phyloP scores from a whole-genome alignment of 2,797 vertebrate genomes.

The Labroides dimidiatus region DNA sequence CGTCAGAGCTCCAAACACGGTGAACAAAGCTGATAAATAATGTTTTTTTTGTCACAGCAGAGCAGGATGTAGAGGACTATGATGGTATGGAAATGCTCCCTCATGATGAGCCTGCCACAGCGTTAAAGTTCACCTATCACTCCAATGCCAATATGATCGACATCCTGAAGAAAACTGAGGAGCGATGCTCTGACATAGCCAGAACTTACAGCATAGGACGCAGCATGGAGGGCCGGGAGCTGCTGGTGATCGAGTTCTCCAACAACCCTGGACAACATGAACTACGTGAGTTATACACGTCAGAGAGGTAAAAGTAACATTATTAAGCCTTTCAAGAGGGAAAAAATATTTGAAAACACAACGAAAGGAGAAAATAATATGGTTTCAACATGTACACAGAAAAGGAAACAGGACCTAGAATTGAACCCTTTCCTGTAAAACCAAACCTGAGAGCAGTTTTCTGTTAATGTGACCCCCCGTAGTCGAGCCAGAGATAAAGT shows the following conservation, averaged over 20 bases:
- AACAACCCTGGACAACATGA: constrained; percentile 92
- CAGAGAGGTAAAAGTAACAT: neutral
- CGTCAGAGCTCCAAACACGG: neutral
- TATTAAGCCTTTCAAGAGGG: too few species aligned
- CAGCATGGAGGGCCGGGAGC: constrained; percentile 91
- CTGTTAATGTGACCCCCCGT: constrained; percentile 39
- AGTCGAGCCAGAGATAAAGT: constrained; percentile 97
- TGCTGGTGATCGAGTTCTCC: constrained; percentile 96
- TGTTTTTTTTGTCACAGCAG: constrained; percentile 32
- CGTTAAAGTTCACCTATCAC: constrained; percentile 88
- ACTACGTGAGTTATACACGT: constrained; percentile 83
- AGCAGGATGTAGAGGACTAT: constrained; percentile 28
- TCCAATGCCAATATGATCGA: constrained; percentile 88
- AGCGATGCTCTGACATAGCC: constrained; percentile 87
- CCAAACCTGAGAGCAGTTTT: neutral
- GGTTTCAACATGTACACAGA: neutral
- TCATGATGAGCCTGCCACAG: constrained; percentile 72
- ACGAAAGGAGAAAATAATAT: neutral
- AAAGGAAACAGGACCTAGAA: neutral
- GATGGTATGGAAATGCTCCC: constrained; percentile 41
- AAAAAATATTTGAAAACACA: neutral
- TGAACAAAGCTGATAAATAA: neutral
- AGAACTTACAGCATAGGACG: constrained; percentile 94
- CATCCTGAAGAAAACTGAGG: constrained; percentile 85
- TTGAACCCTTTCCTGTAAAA: neutral